These are phyloP conservation scores for Epizoanthus stellaris DNA, from an alignment of 92 coral and sea anemone species.

Conservation along the genomic window DNA sequence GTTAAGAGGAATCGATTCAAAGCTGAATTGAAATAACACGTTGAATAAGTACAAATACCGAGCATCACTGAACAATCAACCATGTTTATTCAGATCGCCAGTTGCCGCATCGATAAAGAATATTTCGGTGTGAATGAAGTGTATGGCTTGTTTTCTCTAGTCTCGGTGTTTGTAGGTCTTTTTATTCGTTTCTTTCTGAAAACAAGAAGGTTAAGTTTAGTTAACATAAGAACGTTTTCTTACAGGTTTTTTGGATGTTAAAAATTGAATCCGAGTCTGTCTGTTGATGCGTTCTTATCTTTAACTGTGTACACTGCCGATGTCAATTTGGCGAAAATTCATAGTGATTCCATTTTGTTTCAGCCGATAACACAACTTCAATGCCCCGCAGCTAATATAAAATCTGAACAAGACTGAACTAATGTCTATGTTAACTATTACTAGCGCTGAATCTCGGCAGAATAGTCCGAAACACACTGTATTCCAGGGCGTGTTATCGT, in stretches of 20 bases:
- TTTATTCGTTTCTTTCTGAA: slow-evolving; percentile 3
- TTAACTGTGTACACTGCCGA: slow-evolving; percentile 22
- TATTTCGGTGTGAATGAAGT: slow-evolving; percentile 10
- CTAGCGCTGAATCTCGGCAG: not conserved
- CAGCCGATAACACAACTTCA: too few species aligned
- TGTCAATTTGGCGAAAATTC: slow-evolving; percentile 14
- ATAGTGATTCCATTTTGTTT: too few species aligned
- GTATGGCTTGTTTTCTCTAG: slow-evolving; percentile 11
- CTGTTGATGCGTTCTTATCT: slow-evolving; percentile 13
- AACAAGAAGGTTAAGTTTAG: slow-evolving; percentile 23
- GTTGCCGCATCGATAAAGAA: slow-evolving; percentile 38
- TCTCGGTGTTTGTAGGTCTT: not conserved
- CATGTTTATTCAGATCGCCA: slow-evolving; percentile 39
- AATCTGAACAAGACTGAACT: not conserved
- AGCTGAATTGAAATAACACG: slow-evolving; percentile 8
- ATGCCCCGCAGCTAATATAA: too few species aligned
- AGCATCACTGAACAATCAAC: slow-evolving; percentile 38
- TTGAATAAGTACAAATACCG: slow-evolving; percentile 20
- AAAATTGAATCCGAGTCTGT: slow-evolving; percentile 1
- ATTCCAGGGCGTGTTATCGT: slow-evolving; percentile 39
- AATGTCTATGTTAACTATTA: not conserved
- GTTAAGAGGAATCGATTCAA: slow-evolving; percentile 16
- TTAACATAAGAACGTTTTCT: slow-evolving; percentile 6
- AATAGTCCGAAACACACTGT: slow-evolving; percentile 24
- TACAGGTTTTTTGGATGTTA: slow-evolving; percentile 22